phyloP scores from a whole-genome alignment of 2,888 invertebrate species.

The Patella caerulea region DNA sequence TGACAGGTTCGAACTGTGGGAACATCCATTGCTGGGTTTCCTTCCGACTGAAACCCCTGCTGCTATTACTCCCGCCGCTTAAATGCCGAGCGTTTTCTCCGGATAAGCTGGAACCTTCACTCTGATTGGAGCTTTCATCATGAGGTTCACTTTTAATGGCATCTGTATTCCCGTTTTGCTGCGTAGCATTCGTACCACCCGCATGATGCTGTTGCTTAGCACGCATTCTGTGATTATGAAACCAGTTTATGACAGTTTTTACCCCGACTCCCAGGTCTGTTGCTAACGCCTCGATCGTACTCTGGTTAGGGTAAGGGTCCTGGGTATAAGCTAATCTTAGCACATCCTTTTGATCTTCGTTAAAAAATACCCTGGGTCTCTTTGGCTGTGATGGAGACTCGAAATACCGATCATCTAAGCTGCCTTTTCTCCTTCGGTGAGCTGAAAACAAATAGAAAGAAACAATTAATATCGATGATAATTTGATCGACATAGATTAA shows the following conservation, averaged over 20 bases:
- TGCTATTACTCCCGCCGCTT: constrained; percentile 41
- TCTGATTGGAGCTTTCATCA: constrained; percentile 63
- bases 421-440: constrained; percentile 82
- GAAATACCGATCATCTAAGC: constrained; percentile 65
- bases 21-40: constrained; percentile 67
- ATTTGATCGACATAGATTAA: too few relatives aligned
- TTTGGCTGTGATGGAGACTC: constrained; percentile 64
- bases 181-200: constrained; percentile 41
- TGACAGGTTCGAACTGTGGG: constrained; percentile 66
- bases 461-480: too few relatives aligned
- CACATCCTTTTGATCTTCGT: constrained; percentile 98
- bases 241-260: constrained; percentile 99
- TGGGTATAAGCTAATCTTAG: constrained; percentile 92
- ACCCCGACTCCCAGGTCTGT: constrained; percentile 91
- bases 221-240: constrained; percentile 99
- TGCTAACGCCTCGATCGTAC: constrained; percentile 95
- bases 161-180: constrained; percentile 23
- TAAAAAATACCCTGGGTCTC: constrained; percentile 91
- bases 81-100: constrained; percentile 51
- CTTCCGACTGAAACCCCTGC: constrained; percentile 2
- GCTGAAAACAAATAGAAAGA: constrained; percentile 46
- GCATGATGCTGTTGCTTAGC: constrained; percentile 77
- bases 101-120: constrained; percentile 59
- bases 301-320: constrained; percentile 97
- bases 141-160: constrained; percentile 52